Percentiles rank a stretch among this genome's conserved stretches.
These are phyloP conservation scores for Elegia similella DNA, from an alignment of 2,888 invertebrate genomes.

Conservation along the genomic window DNA sequence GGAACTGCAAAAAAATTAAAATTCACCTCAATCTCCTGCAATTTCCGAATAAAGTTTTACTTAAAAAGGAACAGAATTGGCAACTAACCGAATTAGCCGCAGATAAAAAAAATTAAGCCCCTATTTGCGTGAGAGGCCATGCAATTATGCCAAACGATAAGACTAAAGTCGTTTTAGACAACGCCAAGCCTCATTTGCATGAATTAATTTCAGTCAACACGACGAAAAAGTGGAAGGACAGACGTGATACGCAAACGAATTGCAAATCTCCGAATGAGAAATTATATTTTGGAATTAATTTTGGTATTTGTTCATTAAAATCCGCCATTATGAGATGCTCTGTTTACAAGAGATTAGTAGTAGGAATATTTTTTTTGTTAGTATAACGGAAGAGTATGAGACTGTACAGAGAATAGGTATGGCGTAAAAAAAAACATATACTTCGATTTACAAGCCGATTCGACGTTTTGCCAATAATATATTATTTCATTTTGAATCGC, in stretches of 20 bases:
- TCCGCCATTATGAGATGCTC: neutral
- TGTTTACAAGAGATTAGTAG: neutral
- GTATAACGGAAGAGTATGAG: no score
- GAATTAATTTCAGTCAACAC: constrained; percentile 61
- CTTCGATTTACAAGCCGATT: no score
- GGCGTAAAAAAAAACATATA: no score
- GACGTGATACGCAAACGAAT: constrained; percentile 55
- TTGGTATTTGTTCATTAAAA: neutral
- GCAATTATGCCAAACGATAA: constrained; percentile 59
- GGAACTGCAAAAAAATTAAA: neutral
- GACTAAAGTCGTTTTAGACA: constrained; percentile 62
- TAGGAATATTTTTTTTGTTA: no score
- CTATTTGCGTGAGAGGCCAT: constrained; percentile 43
- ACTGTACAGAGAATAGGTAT: no score
- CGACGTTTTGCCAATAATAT: no score
- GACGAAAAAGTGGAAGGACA: constrained; percentile 47
- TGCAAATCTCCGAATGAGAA: constrained; percentile 32
- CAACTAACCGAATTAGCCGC: constrained; percentile 42
- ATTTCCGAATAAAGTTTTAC: constrained; percentile 27
- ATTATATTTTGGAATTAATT: constrained; percentile 12
- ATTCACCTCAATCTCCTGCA: neutral
- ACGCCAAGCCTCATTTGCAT: constrained; percentile 58
- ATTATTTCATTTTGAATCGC: no score
- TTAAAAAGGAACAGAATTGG: constrained; percentile 34
- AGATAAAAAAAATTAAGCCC: constrained; percentile 48